phyloP scores from a whole-genome alignment of 2,888 invertebrate species.

The Drosophila meridiana region DNA sequence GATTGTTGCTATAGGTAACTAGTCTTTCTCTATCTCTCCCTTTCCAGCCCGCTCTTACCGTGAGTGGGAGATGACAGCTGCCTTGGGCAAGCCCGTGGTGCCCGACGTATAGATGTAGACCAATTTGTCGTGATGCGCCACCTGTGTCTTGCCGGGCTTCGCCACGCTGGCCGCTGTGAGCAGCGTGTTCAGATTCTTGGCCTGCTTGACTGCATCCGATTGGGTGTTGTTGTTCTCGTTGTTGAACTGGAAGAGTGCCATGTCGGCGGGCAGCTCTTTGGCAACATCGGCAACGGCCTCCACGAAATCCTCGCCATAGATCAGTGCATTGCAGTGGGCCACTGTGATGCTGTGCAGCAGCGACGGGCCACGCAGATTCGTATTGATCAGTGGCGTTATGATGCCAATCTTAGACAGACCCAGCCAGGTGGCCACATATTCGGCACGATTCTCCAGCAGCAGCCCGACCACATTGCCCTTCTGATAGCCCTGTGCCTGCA shows the following conservation, averaged over 20 bases:
- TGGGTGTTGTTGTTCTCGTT: constrained; percentile 76
- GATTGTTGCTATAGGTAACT: not conserved
- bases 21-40: constrained; percentile 3
- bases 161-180: constrained; percentile 81
- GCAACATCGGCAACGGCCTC: constrained; percentile 89
- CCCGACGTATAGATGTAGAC: constrained; percentile 99
- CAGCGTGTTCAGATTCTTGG: constrained; percentile 82
- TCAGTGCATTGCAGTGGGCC: constrained; percentile 92
- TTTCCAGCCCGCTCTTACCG: constrained; percentile 86
- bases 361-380: constrained; percentile 93
- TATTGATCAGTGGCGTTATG: constrained; percentile 95
- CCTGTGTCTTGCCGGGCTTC: constrained; percentile 73
- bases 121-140: constrained; percentile 90
- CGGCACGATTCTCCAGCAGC: constrained; percentile 95
- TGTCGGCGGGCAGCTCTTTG: constrained; percentile 88
- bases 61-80: constrained; percentile 97
- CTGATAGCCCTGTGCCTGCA: constrained; percentile 91
- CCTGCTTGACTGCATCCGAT: constrained; percentile 61
- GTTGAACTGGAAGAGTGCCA: constrained; percentile 88
- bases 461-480: constrained; percentile 95
- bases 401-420: constrained; percentile 95
- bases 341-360: constrained; percentile 94
- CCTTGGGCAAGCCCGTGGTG: constrained; percentile 98
- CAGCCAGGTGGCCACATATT: constrained; percentile 96
- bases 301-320: constrained; percentile 88